A percentile compares a stretch with the other conserved stretches of the same genome.
Evolutionary conservation across 2,888 invertebrate genomes (phyloP).

Genomic region (Torymus auratus): DNA sequence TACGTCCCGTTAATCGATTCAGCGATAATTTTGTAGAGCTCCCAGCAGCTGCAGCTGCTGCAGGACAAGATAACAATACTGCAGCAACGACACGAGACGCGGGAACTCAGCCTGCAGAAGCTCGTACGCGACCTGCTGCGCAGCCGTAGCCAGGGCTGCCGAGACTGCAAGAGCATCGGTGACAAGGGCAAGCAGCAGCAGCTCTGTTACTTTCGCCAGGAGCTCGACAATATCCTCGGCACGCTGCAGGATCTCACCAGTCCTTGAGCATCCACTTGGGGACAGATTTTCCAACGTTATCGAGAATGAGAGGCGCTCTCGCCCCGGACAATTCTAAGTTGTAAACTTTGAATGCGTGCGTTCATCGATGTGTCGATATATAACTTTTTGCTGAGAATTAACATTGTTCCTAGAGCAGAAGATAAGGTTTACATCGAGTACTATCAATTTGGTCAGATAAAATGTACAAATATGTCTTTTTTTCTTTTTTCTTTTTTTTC

Average conservation of each 20-base stretch:
- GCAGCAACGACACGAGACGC: conserved; percentile 74
- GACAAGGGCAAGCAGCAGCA: conserved; percentile 70
- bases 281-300: too few species aligned
- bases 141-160: conserved; percentile 70
- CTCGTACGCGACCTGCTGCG: conserved; percentile 72
- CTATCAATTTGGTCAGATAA: too few species aligned
- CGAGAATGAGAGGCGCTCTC: too few species aligned
- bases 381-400: too few species aligned
- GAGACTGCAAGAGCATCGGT: conserved; percentile 67
- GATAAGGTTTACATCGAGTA: too few species aligned
- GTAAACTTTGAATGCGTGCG: too few species aligned
- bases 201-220: conserved; percentile 73
- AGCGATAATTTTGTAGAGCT: conserved; percentile 65
- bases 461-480: too few species aligned
- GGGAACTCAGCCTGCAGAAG: conserved; percentile 73
- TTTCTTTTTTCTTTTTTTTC: too few species aligned
- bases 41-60: conserved; percentile 71
- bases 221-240: conserved; percentile 72
- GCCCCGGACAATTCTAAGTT: too few species aligned
- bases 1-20: too few species aligned
- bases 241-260: conserved; percentile 74
- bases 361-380: too few species aligned
- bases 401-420: too few species aligned
- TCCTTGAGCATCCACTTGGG: conserved; percentile 29
- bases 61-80: conserved; percentile 73